Evolutionary conservation across 2,797 vertebrate species (phyloP).

Genomic region (Podarcis lilfordi): DNA sequence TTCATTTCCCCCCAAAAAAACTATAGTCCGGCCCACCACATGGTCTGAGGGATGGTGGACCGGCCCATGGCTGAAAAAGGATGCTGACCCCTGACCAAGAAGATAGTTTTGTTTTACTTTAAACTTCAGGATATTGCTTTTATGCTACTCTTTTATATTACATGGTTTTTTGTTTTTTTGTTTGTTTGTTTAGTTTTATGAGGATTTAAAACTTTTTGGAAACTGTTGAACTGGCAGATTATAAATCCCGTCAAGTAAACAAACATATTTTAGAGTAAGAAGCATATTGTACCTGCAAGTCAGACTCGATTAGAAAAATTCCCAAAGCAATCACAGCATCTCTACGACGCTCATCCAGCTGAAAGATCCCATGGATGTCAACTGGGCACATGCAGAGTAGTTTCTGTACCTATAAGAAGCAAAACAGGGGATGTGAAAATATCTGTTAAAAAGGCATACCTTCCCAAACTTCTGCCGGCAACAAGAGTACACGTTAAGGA

Average conservation of each 20-base stretch:
- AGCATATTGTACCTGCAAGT: constrained; percentile 86
- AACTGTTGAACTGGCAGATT: background rate
- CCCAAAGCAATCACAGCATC: constrained; percentile 96
- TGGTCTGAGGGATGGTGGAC: too few relatives aligned
- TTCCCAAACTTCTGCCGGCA: background rate
- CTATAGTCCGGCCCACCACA: too few relatives aligned
- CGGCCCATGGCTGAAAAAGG: too few relatives aligned
- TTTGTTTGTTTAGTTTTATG: background rate
- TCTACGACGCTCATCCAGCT: constrained; percentile 94
- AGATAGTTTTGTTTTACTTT: background rate
- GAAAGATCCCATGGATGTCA: constrained; percentile 94
- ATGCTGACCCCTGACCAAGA: too few relatives aligned
- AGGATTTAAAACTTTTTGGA: background rate
- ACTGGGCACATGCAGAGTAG: constrained; percentile 98
- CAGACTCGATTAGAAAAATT: constrained; percentile 97
- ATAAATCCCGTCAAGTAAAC: background rate
- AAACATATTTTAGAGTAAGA: background rate
- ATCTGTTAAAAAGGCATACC: background rate
- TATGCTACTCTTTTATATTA: background rate
- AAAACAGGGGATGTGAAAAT: background rate
- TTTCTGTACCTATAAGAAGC: constrained; percentile 89
- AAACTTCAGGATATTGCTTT: background rate
- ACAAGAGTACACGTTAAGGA: rapidly evolving
- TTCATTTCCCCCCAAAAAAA: too few relatives aligned
- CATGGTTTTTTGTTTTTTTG: too few relatives aligned